Evolutionary conservation across 2,113 vertebrate species (phyloP).

Genomic region (Carassius auratus): DNA sequence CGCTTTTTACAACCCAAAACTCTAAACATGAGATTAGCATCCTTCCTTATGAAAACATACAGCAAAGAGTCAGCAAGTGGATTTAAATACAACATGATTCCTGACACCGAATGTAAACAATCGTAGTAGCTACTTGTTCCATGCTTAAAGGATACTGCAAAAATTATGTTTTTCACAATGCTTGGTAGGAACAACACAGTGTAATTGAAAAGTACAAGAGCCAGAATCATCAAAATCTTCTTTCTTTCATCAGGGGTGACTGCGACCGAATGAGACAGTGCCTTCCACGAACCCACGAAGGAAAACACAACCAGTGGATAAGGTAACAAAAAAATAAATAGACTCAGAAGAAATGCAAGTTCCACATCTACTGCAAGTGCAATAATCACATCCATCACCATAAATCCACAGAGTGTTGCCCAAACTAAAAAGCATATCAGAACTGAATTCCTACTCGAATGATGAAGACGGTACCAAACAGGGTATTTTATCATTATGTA

Average conservation of each 20-base stretch:
- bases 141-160: neutral
- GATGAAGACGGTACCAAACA: conserved; percentile 42
- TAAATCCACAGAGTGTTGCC: neutral
- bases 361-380: neutral
- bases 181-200: conserved; percentile 41
- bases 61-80: conserved; percentile 44
- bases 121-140: neutral
- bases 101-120: neutral
- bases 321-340: conserved; percentile 27
- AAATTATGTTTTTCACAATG: neutral
- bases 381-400: neutral
- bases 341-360: neutral
- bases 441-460: neutral
- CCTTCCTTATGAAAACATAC: conserved; percentile 46
- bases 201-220: conserved; percentile 45
- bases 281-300: conserved; percentile 36
- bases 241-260: conserved; percentile 37
- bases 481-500: conserved; percentile 43
- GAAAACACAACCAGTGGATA: conserved; percentile 44
- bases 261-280: conserved; percentile 24
- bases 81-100: conserved; percentile 37
- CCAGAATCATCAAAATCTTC: conserved; percentile 42
- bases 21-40: conserved; percentile 1
- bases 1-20: conserved; percentile 10
- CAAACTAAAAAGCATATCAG: conserved; percentile 27